phyloP scores from a whole-genome alignment of 2,888 invertebrate species.

The Ochropleura leucogaster region DNA sequence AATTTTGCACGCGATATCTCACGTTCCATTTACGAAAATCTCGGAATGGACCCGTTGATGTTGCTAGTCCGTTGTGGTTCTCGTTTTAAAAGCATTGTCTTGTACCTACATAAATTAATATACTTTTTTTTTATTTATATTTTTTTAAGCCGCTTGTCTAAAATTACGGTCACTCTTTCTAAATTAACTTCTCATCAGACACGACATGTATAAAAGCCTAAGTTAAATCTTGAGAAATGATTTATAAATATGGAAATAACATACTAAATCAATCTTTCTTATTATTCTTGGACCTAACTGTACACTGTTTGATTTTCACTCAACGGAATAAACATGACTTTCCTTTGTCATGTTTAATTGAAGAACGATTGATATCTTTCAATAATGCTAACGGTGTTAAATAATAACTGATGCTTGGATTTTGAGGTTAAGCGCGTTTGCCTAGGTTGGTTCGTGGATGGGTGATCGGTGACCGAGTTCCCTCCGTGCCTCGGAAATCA shows the following conservation, averaged over 20 bases:
- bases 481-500: no score
- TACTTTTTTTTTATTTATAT: no score
- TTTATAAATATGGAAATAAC: slow-evolving; percentile 42
- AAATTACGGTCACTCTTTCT: slow-evolving; percentile 59
- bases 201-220: slow-evolving; percentile 42
- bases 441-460: no score
- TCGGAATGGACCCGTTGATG: slow-evolving; percentile 63
- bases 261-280: slow-evolving; percentile 29
- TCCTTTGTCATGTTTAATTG: slow-evolving; percentile 53
- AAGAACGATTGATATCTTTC: slow-evolving; percentile 47
- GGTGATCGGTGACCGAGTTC: no score
- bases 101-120: slow-evolving; percentile 49
- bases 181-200: slow-evolving; percentile 51
- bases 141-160: slow-evolving; percentile 48
- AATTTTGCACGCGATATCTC: slow-evolving; percentile 78
- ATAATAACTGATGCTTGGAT: no score
- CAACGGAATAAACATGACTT: slow-evolving; percentile 46
- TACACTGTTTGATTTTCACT: slow-evolving; percentile 44
- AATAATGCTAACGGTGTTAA: slow-evolving; percentile 22
- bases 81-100: slow-evolving; percentile 59
- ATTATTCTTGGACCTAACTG: slow-evolving; percentile 43
- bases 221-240: slow-evolving; percentile 38
- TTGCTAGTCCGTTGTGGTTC: slow-evolving; percentile 50
- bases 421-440: no score
- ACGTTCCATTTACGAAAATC: slow-evolving; percentile 77